Base-by-base conservation (phyloP, 2,888 invertebrate species). In the Deilephila elpenor region DNA sequence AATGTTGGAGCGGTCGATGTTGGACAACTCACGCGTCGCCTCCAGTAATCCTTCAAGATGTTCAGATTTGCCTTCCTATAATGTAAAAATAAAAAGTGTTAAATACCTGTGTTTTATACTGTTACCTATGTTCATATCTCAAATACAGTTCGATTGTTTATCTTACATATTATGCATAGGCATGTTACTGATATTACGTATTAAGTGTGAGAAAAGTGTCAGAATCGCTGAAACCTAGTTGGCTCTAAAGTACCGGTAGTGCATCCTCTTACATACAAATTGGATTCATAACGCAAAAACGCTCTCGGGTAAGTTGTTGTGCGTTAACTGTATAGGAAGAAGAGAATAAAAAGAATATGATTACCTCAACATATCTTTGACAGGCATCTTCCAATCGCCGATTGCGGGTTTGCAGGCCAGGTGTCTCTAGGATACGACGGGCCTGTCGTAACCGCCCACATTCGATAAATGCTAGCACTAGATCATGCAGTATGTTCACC, bases 401-500 rank as follows among this genome's bases (percentile, higher is more conserved):
- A 60, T 96, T 96, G 44, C 96, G 90, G 0, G 96, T 96, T 77
- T 97, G 96, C 75, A 98, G 88, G 0, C 98, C 98, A 0, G 98
- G 98, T 0, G 98, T 98, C 93, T 98, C 97, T 3, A 98, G 92
- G 74, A 98, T 97, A 84, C 97, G 97, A 44, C 96, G 95, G 0
- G 98, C 98, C 87, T 98, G 98, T 34, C 97, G 93, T 73, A 97
- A 88, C 25, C 97, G 95, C 0, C 97, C 97, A 80, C 97, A 97
- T 85, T 98, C 98, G 3, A 98, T 95, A 86, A 98, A 98, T 1
- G 97, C 96, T 67, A 98, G 95, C 5, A 98, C 97, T 78, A 98
- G 94, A 87, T 98, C 98, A 81, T 97, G 97, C 6, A 98, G 95
- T 78, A 98, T 97, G 85, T 98, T 98, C 60, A 97, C 96, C 92